Evolutionary conservation across 2,113 vertebrate species (phyloP).

Genomic region (Calidris pygmaea): DNA sequence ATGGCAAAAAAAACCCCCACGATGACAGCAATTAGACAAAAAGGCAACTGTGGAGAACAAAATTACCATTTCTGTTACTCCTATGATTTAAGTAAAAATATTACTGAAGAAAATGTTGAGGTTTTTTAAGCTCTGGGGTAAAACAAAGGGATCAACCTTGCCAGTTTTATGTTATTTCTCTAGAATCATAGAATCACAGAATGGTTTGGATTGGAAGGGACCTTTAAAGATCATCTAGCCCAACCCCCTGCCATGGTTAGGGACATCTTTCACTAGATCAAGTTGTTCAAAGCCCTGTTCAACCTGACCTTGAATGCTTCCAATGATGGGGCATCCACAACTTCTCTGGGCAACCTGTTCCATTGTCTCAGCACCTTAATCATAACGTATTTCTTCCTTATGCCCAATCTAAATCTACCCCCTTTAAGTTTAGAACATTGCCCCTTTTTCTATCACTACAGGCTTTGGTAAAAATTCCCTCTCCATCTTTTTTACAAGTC

Average conservation of each 20-base stretch:
- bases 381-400: neutral
- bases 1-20: rapidly evolving
- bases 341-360: neutral
- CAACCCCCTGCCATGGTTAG: neutral
- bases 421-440: neutral
- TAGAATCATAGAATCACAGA: neutral
- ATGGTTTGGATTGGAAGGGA: neutral
- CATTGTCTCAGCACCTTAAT: neutral
- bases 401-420: neutral
- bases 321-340: neutral
- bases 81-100: neutral
- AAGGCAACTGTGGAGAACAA: neutral
- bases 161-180: neutral
- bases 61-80: neutral
- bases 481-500: neutral
- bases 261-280: neutral
- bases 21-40: neutral
- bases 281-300: neutral
- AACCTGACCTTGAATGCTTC: neutral
- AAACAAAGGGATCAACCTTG: neutral
- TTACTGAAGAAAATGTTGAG: neutral
- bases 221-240: neutral
- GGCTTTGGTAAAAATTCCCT: neutral
- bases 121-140: neutral
- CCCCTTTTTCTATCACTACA: neutral